Base-by-base conservation (phyloP, 2,888 invertebrate species). In the Temnothorax rugatulus region DNA sequence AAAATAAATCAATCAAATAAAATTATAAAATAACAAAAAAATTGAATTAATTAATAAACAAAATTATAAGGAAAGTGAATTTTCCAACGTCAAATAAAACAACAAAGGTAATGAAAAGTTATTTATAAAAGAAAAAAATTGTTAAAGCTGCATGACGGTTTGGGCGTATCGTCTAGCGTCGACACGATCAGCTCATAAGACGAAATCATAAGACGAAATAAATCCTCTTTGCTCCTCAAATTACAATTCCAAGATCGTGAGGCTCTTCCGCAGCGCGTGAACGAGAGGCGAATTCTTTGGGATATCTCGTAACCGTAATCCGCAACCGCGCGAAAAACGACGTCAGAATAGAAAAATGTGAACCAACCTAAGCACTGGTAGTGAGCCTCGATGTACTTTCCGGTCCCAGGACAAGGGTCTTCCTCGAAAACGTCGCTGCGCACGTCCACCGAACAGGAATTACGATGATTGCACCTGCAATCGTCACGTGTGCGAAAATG, bases 311-410 rank as follows among this genome's bases (percentile, higher is more conserved):
- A 29, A 29, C 29, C 71, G 38, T 69, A 57, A 54, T 52, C n/a
- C 52, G 63, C 44, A 29, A 29, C 15, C 76, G 64, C 76, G 54
- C 34, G 63, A 47, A 50, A 59, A 69, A 59, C 68, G 74, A 76
- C 44, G 47, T 66, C 69, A 38, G 52, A 73, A 54, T 74, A 89
- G 89, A 90, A 87, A 87, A 81, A 52, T 82, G 25, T 87, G 61
- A 93, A 94, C 94, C 92, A 93, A 94, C 94, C 94, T 93, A 94
- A 93, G 93, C 96, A 96, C 89, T 93, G 92, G 95, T 95, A 96
- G 86, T 96, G 96, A 88, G 95, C 96, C 94, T 96, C 96, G 91
- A 96, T 94, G 95, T 96, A 96, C 95, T 96, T 96, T 91, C 94
- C 94, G 88, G 96, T 96, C 87, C 95, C 96, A 86, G 96, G 96